These are phyloP conservation scores for Mamestra brassicae DNA, from an alignment of 2,888 invertebrate genomes.

Conservation along the genomic window DNA sequence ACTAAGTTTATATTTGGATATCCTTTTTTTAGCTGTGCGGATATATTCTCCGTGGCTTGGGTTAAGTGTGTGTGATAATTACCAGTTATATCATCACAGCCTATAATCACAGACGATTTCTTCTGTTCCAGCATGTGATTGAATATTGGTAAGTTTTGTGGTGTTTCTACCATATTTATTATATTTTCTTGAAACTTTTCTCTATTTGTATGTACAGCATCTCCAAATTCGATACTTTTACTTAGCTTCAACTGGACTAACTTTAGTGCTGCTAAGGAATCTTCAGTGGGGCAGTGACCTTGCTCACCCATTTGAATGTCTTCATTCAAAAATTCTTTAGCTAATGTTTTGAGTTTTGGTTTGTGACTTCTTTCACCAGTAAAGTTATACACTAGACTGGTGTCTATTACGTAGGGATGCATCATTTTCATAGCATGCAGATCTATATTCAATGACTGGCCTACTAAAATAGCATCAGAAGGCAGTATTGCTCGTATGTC, in stretches of 20 bases:
- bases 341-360: slow-evolving; percentile 95
- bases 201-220: slow-evolving; percentile 92
- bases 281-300: slow-evolving; percentile 97
- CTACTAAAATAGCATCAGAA: slow-evolving; percentile 97
- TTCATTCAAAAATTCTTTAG: slow-evolving; percentile 94
- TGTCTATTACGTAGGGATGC: slow-evolving; percentile 99
- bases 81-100: slow-evolving; percentile 90
- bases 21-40: slow-evolving; percentile 84
- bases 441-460: slow-evolving; percentile 98
- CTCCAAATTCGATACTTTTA: slow-evolving; percentile 94
- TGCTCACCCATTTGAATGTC: slow-evolving; percentile 93
- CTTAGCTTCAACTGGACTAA: slow-evolving; percentile 96
- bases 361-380: slow-evolving; percentile 94
- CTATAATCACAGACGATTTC: slow-evolving; percentile 90
- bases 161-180: slow-evolving; percentile 74
- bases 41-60: slow-evolving; percentile 84
- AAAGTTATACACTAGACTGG: slow-evolving; percentile 96
- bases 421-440: slow-evolving; percentile 98
- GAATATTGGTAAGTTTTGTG: slow-evolving; percentile 88
- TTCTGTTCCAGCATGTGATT: slow-evolving; percentile 90
- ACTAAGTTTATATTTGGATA: slow-evolving; percentile 89
- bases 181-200: slow-evolving; percentile 85
- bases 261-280: slow-evolving; percentile 96
- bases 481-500: slow-evolving; percentile 94
- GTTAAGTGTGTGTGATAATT: slow-evolving; percentile 92